These are phyloP conservation scores for Brotogeris chrysoptera DNA, from an alignment of 2,797 vertebrate genomes.

Conservation along the genomic window DNA sequence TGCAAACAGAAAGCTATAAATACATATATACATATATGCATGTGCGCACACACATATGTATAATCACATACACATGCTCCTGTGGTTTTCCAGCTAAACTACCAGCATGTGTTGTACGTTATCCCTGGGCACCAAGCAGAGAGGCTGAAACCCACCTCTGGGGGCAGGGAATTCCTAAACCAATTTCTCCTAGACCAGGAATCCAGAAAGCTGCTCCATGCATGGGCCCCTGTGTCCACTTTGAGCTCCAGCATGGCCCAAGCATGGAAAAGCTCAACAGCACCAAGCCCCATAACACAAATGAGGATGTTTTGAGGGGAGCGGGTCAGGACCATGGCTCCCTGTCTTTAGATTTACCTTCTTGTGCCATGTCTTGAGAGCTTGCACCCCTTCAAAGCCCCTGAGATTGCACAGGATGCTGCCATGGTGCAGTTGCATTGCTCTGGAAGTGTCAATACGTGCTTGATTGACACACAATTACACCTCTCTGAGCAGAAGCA, in stretches of 20 bases:
- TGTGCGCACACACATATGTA: neutral
- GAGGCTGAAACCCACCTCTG: neutral
- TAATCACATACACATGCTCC: slow-evolving; percentile 15
- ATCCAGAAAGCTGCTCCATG: neutral
- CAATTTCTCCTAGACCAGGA: neutral
- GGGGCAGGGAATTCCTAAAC: neutral
- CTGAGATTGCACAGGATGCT: fast-evolving
- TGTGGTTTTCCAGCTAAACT: slow-evolving; percentile 22
- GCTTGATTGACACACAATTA: neutral
- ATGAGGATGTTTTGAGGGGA: fast-evolving
- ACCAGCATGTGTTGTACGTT: neutral
- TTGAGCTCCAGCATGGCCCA: fast-evolving
- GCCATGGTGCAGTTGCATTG: fast-evolving
- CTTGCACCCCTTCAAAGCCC: neutral
- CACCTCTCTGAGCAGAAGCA: neutral
- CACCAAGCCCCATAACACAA: neutral
- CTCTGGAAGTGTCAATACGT: neutral
- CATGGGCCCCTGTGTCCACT: fast-evolving
- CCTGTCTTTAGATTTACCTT: neutral
- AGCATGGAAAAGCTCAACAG: neutral
- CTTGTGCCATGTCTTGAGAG: neutral
- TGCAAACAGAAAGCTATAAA: neutral
- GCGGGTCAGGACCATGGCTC: neutral
- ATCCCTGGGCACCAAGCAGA: neutral
- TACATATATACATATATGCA: neutral